These are phyloP conservation scores for Eristalis intricaria DNA, from an alignment of 2,888 invertebrate genomes.

Conservation along the genomic window DNA sequence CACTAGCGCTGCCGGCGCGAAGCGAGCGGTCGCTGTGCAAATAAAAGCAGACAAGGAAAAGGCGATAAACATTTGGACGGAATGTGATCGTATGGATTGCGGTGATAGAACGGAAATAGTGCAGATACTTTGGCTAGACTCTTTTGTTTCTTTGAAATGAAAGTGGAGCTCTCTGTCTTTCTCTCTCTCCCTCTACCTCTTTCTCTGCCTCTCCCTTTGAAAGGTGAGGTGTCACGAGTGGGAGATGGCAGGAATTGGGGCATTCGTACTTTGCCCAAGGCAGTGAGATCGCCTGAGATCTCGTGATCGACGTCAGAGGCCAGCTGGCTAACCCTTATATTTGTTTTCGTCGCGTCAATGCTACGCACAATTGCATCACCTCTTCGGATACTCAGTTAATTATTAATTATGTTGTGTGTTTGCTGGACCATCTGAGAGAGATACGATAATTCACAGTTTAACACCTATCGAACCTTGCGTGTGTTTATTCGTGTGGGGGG, in stretches of 20 bases:
- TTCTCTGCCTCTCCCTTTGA: not conserved
- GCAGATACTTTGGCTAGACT: not conserved
- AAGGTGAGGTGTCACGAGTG: not conserved
- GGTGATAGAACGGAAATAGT: conserved; percentile 15
- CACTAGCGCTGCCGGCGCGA: not conserved
- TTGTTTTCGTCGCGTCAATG: not conserved
- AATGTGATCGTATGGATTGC: not conserved
- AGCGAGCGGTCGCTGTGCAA: not conserved
- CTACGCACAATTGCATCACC: not conserved
- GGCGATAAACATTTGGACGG: not conserved
- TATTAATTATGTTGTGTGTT: not conserved
- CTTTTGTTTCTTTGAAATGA: not conserved
- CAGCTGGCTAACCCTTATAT: not conserved
- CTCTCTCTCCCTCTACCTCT: not conserved
- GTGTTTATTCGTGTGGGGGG: not conserved
- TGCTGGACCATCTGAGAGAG: not conserved
- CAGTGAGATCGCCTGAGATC: not conserved
- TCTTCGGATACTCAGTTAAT: not conserved
- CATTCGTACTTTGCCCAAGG: not conserved
- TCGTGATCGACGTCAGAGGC: not conserved
- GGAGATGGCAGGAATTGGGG: not conserved
- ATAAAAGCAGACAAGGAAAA: not conserved
- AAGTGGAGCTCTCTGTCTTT: not conserved
- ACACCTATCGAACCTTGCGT: not conserved
- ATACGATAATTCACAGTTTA: not conserved